Percentiles rank a stretch among this genome's conserved stretches.
Evolutionary conservation across 92 coral and sea anemone genomes (phyloP).

Genomic region (Paragorgia papillata): DNA sequence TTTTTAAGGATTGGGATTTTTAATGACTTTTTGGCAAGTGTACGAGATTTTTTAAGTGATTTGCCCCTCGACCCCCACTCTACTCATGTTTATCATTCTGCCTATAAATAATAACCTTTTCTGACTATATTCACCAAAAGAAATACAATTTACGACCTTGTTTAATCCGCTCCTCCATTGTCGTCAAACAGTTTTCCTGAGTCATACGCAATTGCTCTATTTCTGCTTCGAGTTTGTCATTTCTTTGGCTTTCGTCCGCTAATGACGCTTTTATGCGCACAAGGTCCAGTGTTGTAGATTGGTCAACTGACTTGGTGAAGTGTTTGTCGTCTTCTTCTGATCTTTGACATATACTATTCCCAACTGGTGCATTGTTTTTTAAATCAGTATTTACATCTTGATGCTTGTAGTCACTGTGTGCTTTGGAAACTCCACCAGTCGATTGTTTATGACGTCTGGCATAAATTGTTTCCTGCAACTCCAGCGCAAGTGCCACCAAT

Average conservation of each 20-base stretch:
- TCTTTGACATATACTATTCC: background rate
- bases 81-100: too few species aligned
- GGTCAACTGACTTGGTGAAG: background rate
- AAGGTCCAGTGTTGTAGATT: background rate
- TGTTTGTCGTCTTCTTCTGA: background rate
- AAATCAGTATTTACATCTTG: background rate
- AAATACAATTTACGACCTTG: conserved; percentile 26
- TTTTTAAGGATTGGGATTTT: too few species aligned
- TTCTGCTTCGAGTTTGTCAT: conserved; percentile 1
- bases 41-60: too few species aligned
- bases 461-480: conserved; percentile 1
- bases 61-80: too few species aligned
- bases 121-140: too few species aligned
- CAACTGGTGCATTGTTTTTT: background rate
- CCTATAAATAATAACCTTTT: too few species aligned
- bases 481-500: conserved; percentile 12
- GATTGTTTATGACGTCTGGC: background rate
- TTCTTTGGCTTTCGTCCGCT: conserved; percentile 7
- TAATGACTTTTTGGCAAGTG: too few species aligned
- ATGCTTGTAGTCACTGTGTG: background rate
- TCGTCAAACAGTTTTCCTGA: conserved; percentile 29
- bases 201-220: conserved; percentile 9
- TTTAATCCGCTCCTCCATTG: conserved; percentile 20
- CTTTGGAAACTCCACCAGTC: background rate
- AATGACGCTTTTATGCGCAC: conserved; percentile 1